These are phyloP conservation scores for Dryocosmus kuriphilus DNA, from an alignment of 2,888 invertebrate species.

Conservation along the genomic window DNA sequence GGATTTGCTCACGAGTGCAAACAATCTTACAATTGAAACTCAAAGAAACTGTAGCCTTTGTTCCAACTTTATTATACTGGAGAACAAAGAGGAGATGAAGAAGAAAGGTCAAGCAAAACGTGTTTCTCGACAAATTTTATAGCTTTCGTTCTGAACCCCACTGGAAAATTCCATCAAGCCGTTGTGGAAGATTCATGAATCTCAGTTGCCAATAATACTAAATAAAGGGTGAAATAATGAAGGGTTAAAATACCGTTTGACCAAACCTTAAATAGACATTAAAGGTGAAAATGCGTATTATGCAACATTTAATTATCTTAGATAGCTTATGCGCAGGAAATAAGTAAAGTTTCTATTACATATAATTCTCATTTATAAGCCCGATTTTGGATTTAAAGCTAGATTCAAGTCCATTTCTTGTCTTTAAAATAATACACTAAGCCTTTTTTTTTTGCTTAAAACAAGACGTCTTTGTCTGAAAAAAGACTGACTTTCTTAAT, in stretches of 20 bases:
- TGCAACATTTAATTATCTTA: no score
- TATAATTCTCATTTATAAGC: no score
- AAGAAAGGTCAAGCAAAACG: not conserved
- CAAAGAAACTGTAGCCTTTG: not conserved
- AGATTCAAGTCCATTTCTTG: no score
- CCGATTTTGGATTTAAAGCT: no score
- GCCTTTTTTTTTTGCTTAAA: no score
- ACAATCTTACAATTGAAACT: slow-evolving; percentile 2
- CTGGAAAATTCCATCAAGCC: slow-evolving; percentile 40
- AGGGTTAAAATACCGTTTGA: not conserved
- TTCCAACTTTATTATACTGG: not conserved
- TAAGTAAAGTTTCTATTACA: no score
- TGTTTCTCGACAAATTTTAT: not conserved
- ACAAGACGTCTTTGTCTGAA: no score
- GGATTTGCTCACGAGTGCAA: not conserved
- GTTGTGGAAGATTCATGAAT: slow-evolving; percentile 53
- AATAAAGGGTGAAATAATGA: not conserved
- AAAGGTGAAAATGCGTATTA: not conserved
- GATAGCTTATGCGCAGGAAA: no score
- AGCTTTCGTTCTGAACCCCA: not conserved
- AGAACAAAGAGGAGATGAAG: not conserved
- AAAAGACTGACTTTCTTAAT: no score
- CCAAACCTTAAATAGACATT: not conserved
- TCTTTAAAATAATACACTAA: no score
- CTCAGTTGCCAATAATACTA: slow-evolving; percentile 48